These are phyloP conservation scores for Drosophila mayri DNA, from an alignment of 1,140 invertebrate species.

Conservation along the genomic window DNA sequence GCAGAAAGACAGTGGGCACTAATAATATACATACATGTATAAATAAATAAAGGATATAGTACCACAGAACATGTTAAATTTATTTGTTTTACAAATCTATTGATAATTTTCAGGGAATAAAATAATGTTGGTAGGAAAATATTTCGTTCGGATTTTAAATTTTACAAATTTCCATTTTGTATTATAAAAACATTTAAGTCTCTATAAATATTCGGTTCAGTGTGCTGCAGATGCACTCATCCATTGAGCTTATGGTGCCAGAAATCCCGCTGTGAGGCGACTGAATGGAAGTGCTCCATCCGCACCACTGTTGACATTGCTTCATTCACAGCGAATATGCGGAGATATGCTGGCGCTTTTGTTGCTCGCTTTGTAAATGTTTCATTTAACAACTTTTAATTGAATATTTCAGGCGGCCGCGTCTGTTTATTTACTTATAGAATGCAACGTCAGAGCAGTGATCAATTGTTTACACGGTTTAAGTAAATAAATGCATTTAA, in stretches of 20 bases:
- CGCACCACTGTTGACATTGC: constrained; percentile 67
- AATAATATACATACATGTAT: background rate
- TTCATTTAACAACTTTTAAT: constrained; percentile 77
- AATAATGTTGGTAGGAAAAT: background rate
- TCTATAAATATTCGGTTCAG: background rate
- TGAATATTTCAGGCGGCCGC: constrained; percentile 66
- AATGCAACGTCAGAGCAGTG: constrained; percentile 32
- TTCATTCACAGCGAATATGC: constrained; percentile 52
- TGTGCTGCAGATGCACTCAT: background rate
- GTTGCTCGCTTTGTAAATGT: constrained; percentile 65
- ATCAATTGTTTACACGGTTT: constrained; percentile 76
- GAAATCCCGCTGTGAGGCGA: constrained; percentile 14
- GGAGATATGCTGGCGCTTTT: constrained; percentile 24
- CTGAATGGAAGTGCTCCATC: constrained; percentile 5
- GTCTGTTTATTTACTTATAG: constrained; percentile 59
- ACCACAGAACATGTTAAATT: background rate
- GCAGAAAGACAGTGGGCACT: constrained; percentile 10
- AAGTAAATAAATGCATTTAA: constrained; percentile 73
- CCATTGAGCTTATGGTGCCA: constrained; percentile 9
- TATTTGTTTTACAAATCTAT: background rate
- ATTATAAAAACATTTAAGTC: background rate
- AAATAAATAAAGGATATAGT: background rate
- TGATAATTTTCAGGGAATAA: background rate
- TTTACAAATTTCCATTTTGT: background rate
- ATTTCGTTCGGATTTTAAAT: background rate